Conservation (phyloP, 2,113 vertebrate genomes). For the Stercorarius parasiticus region DNA sequence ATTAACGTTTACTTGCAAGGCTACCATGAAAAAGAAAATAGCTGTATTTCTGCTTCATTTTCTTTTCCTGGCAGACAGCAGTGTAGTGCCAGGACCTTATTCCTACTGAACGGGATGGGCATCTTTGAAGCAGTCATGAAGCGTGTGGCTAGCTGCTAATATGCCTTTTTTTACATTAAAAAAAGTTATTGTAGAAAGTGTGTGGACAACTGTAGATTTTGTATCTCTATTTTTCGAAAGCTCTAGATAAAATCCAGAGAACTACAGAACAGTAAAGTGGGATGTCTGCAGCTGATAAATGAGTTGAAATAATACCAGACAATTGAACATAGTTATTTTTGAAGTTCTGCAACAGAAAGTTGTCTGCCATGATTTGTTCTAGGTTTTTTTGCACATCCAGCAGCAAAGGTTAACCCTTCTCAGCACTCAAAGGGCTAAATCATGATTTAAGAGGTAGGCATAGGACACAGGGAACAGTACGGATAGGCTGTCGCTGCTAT, state of each 20-base stretch:
- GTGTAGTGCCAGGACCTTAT: neutral
- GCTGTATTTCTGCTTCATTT: neutral
- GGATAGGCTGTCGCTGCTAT: neutral
- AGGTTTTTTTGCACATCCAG: neutral
- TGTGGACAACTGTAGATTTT: neutral
- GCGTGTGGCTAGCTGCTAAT: neutral
- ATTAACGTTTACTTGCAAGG: neutral
- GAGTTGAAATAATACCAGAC: neutral
- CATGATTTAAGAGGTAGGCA: neutral
- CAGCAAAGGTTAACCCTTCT: neutral
- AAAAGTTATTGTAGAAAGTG: neutral
- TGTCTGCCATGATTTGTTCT: neutral
- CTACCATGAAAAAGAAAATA: neutral
- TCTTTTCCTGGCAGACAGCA: neutral
- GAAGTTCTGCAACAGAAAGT: neutral
- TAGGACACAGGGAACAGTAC: neutral
- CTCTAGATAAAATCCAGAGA: neutral
- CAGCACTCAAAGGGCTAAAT: neutral
- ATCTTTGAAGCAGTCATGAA: neutral
- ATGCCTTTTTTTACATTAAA: neutral
- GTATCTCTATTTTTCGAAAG: neutral
- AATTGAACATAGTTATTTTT: neutral
- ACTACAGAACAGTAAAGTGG: neutral
- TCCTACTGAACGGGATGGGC: neutral
- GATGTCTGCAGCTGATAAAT: slow-evolving; percentile 5